Evolutionary conservation across 2,113 vertebrate genomes (phyloP), one percentile per base, ranked within the genome.

Genomic region (Edolisoma coerulescens): DNA sequence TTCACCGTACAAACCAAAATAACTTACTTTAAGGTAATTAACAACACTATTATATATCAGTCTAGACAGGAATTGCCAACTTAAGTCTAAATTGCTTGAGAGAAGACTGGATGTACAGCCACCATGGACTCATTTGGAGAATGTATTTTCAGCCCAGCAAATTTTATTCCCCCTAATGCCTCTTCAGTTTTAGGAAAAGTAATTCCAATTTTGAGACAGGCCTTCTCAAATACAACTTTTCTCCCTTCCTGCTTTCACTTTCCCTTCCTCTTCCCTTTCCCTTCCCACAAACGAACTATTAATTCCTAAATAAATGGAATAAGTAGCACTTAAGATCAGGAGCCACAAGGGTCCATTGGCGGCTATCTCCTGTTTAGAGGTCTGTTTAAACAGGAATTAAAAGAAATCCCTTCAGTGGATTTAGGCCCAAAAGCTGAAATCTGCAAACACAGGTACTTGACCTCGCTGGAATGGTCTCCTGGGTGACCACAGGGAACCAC

Each of bases 311-410:
- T 88, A 94, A 89, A 90, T 35, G 26, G 27, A 93, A 24, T 9
- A 9, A 52, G 37, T 30, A 80, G 50, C 83, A 84, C 39, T 93
- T 89, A 93, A 49, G 76, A 95, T 60, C 4, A 19, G n/a, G 41
- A 93, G 63, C 57, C 78, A 83, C 32, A 60, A 35, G 74, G 32
- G n/a, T 73, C 52, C 1, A 2, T 7, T 61, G 16, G 28, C 3
- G 33, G n/a, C 53, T 76, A 79, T 56, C 84, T 78, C 35, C 56
- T 84, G 68, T 67, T 93, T 59, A 87, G 56, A 83, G 35, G 44
- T 32, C 47, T 78, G 64, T 92, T 95, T 95, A 78, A 95, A 71
- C 27, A 81, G 86, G 84, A 92, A 70, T 92, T 90, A 89, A 52
- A 92, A 74, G 30, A 81, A 74, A 90, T 84, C 1, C 0, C 3